Base-by-base conservation (phyloP, 2,113 vertebrate species). In the Elaphurus davidianus region DNA sequence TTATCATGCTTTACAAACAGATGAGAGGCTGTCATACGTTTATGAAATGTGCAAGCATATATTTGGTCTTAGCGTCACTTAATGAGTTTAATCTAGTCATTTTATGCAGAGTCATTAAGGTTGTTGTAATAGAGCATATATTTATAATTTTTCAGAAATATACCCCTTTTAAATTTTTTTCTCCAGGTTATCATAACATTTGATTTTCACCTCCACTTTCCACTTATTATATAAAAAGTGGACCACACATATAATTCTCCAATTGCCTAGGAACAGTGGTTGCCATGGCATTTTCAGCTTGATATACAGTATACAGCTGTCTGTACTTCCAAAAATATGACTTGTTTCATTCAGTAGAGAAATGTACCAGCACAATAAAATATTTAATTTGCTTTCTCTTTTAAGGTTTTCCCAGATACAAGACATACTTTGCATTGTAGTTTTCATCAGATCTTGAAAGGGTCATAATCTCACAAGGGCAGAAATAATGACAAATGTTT, bases 231-330 rank as follows among this genome's bases (percentile, higher is more conserved):
- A 91, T 88, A 59, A 50, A 93, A 95, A 93, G 47, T 90, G 95
- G 96, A 97, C 90, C 93, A 86, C 45, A 92, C 57, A 93, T n/a
- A 85, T 74, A 90, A 74, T 94, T 98, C 97, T 90, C 43, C 97
- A 96, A 83, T 98, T 96, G 98, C 97, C 76, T 97, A 95, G 97
- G 19, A 98, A 96, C 98, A 95, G 90, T 96, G 94, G 97, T 97
- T 98, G 52, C 95, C 92, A 97, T 98, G 97, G 94, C 71, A 90
- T 92, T 96, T 98, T 71, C 87, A 67, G 57, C 94, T 94, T 96
- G 92, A 93, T 95, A 76, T 96, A 96, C 13, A 3, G 93, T 64
- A 91, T 97, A 94, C 86, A 97, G 93, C 96, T 97, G 83, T 96
- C 97, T 94, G 33, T 94, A 76, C 62, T 98, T 97, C 98, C 83